A percentile compares a stretch with the other conserved stretches of the same genome.
phyloP scores from a whole-genome alignment of 2,797 vertebrate genomes.

The Melanotaenia parkinsoni region DNA sequence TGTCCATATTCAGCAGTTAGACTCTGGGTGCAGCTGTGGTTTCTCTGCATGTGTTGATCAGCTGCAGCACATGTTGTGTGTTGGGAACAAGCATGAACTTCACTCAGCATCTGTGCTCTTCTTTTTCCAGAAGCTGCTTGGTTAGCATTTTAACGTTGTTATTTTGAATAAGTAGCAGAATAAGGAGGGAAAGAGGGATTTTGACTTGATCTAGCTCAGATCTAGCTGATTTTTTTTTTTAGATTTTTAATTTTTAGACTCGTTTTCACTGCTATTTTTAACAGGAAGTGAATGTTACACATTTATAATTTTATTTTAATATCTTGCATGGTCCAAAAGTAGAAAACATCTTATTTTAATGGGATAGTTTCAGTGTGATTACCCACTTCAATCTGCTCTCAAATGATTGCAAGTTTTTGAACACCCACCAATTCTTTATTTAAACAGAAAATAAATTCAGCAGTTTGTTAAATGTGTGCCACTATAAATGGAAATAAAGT shows the following conservation, averaged over 20 bases:
- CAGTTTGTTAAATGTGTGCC: too few species aligned
- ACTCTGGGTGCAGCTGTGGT: slow-evolving; percentile 10
- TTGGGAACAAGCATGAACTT: neutral
- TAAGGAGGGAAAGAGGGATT: neutral
- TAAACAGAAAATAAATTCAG: too few species aligned
- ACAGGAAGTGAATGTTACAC: too few species aligned
- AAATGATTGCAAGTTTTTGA: too few species aligned
- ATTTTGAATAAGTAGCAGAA: slow-evolving; percentile 12
- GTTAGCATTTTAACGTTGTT: slow-evolving; percentile 19
- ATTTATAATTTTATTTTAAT: too few species aligned
- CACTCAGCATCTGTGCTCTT: neutral
- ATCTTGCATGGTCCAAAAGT: too few species aligned
- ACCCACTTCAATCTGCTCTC: too few species aligned
- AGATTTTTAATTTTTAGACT: neutral
- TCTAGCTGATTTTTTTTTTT: neutral
- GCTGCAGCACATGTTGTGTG: slow-evolving; percentile 6
- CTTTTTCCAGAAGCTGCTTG: slow-evolving; percentile 7
- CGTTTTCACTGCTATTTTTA: neutral
- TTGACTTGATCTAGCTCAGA: neutral
- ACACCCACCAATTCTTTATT: too few species aligned
- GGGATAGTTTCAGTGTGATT: too few species aligned
- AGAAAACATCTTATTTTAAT: too few species aligned
- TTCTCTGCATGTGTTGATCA: slow-evolving; percentile 9
- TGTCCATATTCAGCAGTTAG: slow-evolving; percentile 13
- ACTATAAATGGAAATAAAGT: too few species aligned